Conservation (phyloP, 2,113 vertebrate species). For the Amazona vittata region DNA sequence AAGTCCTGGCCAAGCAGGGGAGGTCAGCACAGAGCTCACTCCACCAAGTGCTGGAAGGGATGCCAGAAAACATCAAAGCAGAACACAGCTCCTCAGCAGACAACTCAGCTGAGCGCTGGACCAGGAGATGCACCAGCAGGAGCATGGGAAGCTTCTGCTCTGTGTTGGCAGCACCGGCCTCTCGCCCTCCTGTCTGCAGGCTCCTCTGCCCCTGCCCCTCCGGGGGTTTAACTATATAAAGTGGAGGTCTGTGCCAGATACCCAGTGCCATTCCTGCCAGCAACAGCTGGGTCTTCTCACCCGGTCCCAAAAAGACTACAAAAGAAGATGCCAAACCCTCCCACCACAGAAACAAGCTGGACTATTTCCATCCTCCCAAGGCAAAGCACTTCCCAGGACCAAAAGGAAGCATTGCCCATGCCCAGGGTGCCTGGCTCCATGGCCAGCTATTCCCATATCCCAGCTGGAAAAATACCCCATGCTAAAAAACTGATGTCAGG, state of each 20-base stretch:
- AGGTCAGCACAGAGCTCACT: not conserved
- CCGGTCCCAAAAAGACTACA: not conserved
- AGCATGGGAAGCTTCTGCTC: not conserved
- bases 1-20: not conserved
- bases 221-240: not conserved
- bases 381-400: not conserved
- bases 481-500: not conserved
- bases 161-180: rapidly evolving
- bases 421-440: not conserved
- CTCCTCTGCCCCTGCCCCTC: not conserved
- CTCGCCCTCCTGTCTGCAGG: not conserved
- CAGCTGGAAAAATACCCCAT: not conserved
- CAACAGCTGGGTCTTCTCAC: not conserved
- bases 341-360: not conserved
- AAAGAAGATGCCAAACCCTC: not conserved
- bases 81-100: not conserved
- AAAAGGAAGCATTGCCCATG: rapidly evolving
- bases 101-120: not conserved
- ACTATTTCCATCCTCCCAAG: not conserved
- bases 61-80: not conserved
- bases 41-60: not conserved
- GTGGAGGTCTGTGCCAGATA: not conserved
- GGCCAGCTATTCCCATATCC: not conserved
- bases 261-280: not conserved
- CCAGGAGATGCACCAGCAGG: not conserved